Percentiles rank a stretch among this genome's conserved stretches.
These are phyloP conservation scores for Ambastaia sidthimunki DNA, from an alignment of 2,797 vertebrate genomes.

Conservation along the genomic window DNA sequence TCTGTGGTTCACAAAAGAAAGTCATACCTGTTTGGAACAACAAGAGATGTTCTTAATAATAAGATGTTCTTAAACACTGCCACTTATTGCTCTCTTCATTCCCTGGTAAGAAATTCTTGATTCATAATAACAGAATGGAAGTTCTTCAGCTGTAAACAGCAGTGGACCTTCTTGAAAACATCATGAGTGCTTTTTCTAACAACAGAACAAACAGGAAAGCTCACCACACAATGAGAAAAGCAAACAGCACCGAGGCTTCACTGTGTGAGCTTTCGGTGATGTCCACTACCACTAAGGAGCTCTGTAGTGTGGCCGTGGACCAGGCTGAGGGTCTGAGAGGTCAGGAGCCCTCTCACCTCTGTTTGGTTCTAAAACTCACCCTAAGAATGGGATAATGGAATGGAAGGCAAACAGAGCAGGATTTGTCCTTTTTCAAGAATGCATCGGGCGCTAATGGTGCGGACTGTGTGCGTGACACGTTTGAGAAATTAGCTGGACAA, in stretches of 20 bases:
- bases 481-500: slow-evolving; percentile 34
- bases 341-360: slow-evolving; percentile 21
- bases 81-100: slow-evolving; percentile 16
- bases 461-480: neutral
- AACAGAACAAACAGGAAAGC: slow-evolving; percentile 56
- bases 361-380: slow-evolving; percentile 17
- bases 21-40: neutral
- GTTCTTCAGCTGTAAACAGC: slow-evolving; percentile 28
- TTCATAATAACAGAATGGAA: neutral
- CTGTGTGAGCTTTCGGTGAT: slow-evolving; percentile 5
- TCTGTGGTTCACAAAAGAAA: too few species aligned
- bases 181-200: slow-evolving; percentile 28
- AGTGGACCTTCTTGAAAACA: slow-evolving; percentile 8
- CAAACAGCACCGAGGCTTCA: slow-evolving; percentile 37
- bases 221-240: slow-evolving; percentile 47
- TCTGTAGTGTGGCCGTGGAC: neutral
- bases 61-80: neutral
- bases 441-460: slow-evolving; percentile 7
- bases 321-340: slow-evolving; percentile 6
- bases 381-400: slow-evolving; percentile 8
- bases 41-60: too few species aligned
- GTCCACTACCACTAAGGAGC: slow-evolving; percentile 25
- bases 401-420: slow-evolving; percentile 1
- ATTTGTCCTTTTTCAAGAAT: neutral
- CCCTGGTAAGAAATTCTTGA: slow-evolving; percentile 3